These are phyloP conservation scores for Uropsilus gracilis DNA, from an alignment of 2,113 vertebrate genomes.

Conservation along the genomic window DNA sequence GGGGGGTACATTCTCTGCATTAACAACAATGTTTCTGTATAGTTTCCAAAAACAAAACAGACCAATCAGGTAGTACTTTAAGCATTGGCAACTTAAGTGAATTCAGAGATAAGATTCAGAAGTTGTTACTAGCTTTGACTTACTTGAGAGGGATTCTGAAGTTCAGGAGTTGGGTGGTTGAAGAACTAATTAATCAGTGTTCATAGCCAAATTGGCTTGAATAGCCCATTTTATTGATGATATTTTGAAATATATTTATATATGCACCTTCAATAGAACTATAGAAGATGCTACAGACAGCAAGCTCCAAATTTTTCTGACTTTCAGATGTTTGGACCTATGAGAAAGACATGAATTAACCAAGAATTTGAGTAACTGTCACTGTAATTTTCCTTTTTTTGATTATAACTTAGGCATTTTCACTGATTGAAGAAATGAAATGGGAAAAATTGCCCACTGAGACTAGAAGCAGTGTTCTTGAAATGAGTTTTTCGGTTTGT, in stretches of 20 bases:
- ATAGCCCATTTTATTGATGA: neutral
- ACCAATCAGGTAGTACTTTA: neutral
- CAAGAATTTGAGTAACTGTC: neutral
- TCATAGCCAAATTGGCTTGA: neutral
- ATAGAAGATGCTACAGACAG: neutral
- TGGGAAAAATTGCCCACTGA: neutral
- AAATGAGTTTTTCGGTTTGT: neutral
- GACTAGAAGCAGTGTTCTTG: neutral
- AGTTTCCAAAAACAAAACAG: neutral
- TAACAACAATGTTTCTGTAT: neutral
- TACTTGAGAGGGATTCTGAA: neutral
- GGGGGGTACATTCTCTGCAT: neutral
- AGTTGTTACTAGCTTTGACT: constrained; percentile 21
- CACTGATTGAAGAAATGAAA: neutral
- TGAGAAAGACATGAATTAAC: neutral
- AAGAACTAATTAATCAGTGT: neutral
- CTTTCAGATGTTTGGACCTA: neutral
- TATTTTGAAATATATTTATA: no score
- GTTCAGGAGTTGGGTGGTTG: neutral
- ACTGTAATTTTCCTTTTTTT: neutral
- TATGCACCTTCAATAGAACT: neutral
- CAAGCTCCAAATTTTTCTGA: neutral
- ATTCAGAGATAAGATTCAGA: neutral
- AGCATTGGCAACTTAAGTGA: neutral
- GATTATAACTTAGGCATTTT: neutral